These are phyloP conservation scores for Anoura caudifer DNA, from an alignment of 2,113 vertebrate species.

Conservation along the genomic window DNA sequence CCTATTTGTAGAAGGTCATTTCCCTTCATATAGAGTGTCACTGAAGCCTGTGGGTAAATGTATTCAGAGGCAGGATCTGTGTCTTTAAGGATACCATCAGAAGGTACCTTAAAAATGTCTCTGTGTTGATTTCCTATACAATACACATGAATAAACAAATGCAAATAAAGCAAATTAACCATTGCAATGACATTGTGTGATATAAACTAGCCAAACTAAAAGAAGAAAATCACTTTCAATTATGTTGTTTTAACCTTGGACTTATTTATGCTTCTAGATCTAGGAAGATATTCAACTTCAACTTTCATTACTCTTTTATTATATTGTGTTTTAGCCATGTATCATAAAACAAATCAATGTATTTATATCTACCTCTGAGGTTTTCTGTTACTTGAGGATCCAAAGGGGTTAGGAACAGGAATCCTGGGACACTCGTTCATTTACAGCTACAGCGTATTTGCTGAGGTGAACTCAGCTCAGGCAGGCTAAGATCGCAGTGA, in stretches of 20 bases:
- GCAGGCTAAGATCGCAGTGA: background rate
- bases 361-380: background rate
- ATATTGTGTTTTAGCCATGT: background rate
- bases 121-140: background rate
- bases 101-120: background rate
- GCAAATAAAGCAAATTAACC: background rate
- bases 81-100: background rate
- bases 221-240: background rate
- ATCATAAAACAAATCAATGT: background rate
- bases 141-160: background rate
- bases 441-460: background rate
- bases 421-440: background rate
- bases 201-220: background rate
- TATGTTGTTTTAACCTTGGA: background rate
- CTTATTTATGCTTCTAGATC: background rate
- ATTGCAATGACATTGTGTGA: background rate
- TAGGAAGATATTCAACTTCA: background rate
- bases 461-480: background rate
- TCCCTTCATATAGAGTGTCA: background rate
- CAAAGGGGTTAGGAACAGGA: background rate
- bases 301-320: background rate
- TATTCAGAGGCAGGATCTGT: background rate
- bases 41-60: background rate
- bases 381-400: background rate
- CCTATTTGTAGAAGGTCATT: background rate